Conservation (phyloP, 2,113 vertebrate genomes). For the Sapajus apella region DNA sequence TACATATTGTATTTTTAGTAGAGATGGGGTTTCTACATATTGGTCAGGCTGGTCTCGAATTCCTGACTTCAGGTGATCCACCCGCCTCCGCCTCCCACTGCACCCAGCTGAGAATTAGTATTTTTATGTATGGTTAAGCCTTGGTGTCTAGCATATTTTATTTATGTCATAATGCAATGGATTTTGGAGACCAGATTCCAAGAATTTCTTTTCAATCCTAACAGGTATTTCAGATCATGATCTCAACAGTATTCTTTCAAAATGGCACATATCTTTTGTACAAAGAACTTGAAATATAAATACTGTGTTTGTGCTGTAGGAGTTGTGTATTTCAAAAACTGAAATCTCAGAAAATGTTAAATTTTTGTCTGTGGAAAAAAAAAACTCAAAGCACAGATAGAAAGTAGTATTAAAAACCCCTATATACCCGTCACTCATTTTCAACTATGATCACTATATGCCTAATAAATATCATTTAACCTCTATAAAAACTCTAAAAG, state of each 20-base stretch:
- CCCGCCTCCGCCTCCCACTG: no score
- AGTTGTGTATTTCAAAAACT: slow-evolving; percentile 74
- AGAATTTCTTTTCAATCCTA: slow-evolving; percentile 64
- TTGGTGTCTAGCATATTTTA: slow-evolving; percentile 40
- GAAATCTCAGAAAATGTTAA: slow-evolving; percentile 57
- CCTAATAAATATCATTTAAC: background rate
- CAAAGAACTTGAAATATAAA: slow-evolving; percentile 74
- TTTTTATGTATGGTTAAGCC: slow-evolving; percentile 53
- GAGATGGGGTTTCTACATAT: no score
- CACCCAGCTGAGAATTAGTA: background rate
- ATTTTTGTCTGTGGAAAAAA: slow-evolving; percentile 41
- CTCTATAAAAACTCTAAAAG: background rate
- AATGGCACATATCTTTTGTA: slow-evolving; percentile 77
- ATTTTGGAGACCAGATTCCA: slow-evolving; percentile 57
- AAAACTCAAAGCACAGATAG: background rate
- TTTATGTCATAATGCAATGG: background rate
- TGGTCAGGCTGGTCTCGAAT: no score
- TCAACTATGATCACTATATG: background rate
- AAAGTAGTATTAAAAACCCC: background rate
- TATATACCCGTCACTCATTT: background rate
- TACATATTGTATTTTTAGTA: no score
- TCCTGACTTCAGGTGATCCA: no score
- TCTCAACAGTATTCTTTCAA: slow-evolving; percentile 72
- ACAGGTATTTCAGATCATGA: slow-evolving; percentile 71
- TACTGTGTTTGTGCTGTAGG: slow-evolving; percentile 77